These are phyloP conservation scores for Drosophila dives DNA, from an alignment of 2,888 invertebrate genomes.

Conservation along the genomic window DNA sequence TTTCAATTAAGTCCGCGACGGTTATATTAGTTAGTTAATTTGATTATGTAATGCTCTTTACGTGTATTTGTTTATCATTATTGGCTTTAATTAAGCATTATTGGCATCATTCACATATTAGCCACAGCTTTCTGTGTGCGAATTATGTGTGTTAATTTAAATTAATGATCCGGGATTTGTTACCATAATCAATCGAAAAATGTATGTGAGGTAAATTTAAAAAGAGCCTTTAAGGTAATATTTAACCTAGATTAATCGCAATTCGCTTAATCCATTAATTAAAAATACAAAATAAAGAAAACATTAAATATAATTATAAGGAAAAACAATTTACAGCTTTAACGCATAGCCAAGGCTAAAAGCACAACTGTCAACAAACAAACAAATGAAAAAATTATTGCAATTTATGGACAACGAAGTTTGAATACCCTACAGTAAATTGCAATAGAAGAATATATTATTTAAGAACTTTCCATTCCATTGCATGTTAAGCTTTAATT, in stretches of 20 bases:
- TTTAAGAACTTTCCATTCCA: not conserved
- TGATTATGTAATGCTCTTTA: constrained; percentile 65
- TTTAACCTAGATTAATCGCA: constrained; percentile 24
- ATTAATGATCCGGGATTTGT: constrained; percentile 57
- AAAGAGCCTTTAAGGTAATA: constrained; percentile 29
- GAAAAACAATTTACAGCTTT: constrained; percentile 60
- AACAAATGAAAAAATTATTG: constrained; percentile 13
- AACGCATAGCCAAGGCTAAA: constrained; percentile 31
- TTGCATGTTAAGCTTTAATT: not conserved
- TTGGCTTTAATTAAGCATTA: constrained; percentile 79
- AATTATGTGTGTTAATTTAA: constrained; percentile 70
- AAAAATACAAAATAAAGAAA: constrained; percentile 64
- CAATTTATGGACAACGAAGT: constrained; percentile 3
- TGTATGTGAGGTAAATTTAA: constrained; percentile 14
- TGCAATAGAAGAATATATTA: not conserved
- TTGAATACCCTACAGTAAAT: constrained; percentile 28
- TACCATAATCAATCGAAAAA: constrained; percentile 50
- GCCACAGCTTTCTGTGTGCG: constrained; percentile 56
- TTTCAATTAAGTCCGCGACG: constrained; percentile 73
- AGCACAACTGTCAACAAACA: constrained; percentile 58
- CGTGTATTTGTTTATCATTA: constrained; percentile 58
- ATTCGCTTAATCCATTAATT: constrained; percentile 70
- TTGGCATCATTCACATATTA: constrained; percentile 69
- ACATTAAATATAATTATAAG: constrained; percentile 52
- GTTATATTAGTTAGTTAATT: constrained; percentile 75